Evolutionary conservation across 2,888 invertebrate genomes (phyloP), one percentile per base, ranked within the genome.

Genomic region (Agriopis marginaria): DNA sequence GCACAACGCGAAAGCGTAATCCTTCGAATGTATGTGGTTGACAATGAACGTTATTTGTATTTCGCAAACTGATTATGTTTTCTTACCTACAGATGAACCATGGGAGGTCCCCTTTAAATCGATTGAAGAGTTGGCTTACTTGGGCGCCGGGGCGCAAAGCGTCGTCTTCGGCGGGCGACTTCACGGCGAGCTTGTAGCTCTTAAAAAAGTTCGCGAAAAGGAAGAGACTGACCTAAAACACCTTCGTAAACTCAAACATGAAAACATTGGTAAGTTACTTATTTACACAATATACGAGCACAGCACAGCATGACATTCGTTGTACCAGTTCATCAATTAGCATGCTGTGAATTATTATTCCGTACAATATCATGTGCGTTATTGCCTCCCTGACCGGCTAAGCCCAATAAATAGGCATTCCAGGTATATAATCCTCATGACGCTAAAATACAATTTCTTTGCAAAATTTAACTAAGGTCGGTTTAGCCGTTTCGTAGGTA

Each of bases 151-250:
- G 1, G 63, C 68, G 1, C 68, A 68, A 39, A 63, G 68, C 3
- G 32, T 50, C 8, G 68, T 68, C 6, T 68, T 63, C 12, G n/a
- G 49, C 0, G 68, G 68, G 3, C 7, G 10, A n/a, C 63, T 68
- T 3, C 12, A 32, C 7, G 68, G 63, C 0, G 68, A 68, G 44
- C 54, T 61, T 53, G 54, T 55, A 14, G 49, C 49, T 6, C 75
- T 69, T 53, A 81, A 81, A 77, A 78, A 82, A 50, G 76, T 73
- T n/a, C 71, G 74, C 70, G 75, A 75, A 49, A 74, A 71, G 9
- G 75, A 75, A n/a, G 77, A 77, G 39, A 69, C 73, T 0, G 73
- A 76, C 39, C 70, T 63, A 0, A 63, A 60, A 1, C 68, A 60
- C 4, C 68, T 68, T 0, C 39, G 63, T 0, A 63, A 68, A 39